Evolutionary conservation across 2,797 vertebrate genomes (phyloP), one percentile per base, ranked within the genome.

Genomic region (Pagetopsis macropterus): DNA sequence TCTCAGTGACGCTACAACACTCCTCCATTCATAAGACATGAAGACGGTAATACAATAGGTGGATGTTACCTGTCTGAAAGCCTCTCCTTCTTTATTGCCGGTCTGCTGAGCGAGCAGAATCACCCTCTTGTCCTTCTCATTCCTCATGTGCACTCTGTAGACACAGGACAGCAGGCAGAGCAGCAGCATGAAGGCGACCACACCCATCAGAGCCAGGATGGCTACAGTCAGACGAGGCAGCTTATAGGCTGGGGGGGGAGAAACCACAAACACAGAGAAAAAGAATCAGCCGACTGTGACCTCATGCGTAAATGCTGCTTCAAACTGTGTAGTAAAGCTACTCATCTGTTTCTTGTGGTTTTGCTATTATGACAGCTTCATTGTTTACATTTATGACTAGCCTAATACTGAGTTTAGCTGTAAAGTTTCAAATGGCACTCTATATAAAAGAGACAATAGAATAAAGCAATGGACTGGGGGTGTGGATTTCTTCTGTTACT

Each of bases 31-130:
- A 40, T 45, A 43, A 62, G 40, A 3, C 45, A 50, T 5, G 46
- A 41, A 45, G 46, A n/a, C 3, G 21, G 13, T 5, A 3, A 9
- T 6, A 59, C 44, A 31, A 27, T 9, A 0, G 43, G 41, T 43
- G 57, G 58, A 40, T n/a, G 23, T 86, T 91, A 95, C 94, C 92
- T 95, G 92, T 92, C 94, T 87, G 85, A 95, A 94, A 15, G 92
- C 77, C 0, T 94, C 91, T 45, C 93, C 94, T 0, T 93, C 93
- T 4, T 75, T 55, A 51, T 93, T 94, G 62, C 90, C 88, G 0
- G 93, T 81, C 84, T 94, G 93, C 81, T 94, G 88, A 49, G 94
- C 94, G 1, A 94, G 37, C 21, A 93, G 76, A 58, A 1, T 11
- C 76, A 94, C 87, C 84, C 90, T 94, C 70, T 88, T 90, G 84